A percentile compares a stretch with the other conserved stretches of the same genome.
Conservation (phyloP, 2,888 invertebrate genomes). For the Lingula anatina region DNA sequence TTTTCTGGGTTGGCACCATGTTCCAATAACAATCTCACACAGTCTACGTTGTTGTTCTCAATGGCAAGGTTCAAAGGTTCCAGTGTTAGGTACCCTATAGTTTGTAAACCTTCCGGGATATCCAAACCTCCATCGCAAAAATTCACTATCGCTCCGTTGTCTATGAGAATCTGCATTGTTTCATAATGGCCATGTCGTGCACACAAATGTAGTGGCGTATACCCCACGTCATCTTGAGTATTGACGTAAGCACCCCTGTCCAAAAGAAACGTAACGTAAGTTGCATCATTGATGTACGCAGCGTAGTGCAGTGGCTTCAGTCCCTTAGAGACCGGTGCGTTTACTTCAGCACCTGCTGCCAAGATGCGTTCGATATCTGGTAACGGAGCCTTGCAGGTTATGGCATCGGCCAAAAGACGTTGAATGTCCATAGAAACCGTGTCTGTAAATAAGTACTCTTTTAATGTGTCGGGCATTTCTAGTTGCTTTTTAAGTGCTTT, state of each 20-base stretch:
- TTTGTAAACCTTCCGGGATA: constrained; percentile 25
- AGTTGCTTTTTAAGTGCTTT: no score
- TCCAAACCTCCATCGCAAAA: constrained; percentile 66
- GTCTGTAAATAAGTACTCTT: no score
- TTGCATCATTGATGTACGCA: constrained; percentile 73
- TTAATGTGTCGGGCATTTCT: no score
- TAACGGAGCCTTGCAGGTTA: constrained; percentile 78
- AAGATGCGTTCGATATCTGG: constrained; percentile 81
- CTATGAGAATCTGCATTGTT: constrained; percentile 61
- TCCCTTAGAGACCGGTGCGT: constrained; percentile 78
- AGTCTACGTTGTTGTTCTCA: constrained; percentile 72
- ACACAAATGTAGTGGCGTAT: constrained; percentile 84
- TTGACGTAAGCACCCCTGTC: constrained; percentile 61
- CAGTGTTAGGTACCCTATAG: constrained; percentile 55
- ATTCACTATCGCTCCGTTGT: constrained; percentile 75
- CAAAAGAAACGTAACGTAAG: constrained; percentile 74
- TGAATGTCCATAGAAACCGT: constrained; percentile 61
- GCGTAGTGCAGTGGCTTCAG: constrained; percentile 87
- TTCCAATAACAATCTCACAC: constrained; percentile 65
- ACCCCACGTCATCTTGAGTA: constrained; percentile 79
- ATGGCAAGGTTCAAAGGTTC: constrained; percentile 86
- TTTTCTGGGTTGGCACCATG: constrained; percentile 86
- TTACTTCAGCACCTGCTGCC: constrained; percentile 69
- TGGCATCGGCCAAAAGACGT: constrained; percentile 82
- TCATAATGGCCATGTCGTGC: constrained; percentile 74